Conservation (phyloP, 2,888 invertebrate species). For the Volucella inanis region DNA sequence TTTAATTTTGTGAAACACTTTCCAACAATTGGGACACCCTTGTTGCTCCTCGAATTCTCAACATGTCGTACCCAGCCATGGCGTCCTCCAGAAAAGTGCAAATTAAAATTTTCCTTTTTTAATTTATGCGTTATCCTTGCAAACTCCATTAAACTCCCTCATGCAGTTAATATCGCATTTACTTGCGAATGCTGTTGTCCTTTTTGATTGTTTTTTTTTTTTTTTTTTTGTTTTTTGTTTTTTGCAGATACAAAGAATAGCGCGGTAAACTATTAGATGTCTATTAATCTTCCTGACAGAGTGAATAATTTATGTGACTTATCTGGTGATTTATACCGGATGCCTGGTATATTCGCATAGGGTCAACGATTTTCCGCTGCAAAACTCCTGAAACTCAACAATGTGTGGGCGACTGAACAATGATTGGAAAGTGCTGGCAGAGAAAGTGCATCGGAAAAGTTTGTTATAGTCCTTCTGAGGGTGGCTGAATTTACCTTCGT, state of each 20-base stretch:
- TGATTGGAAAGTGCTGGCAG: background rate
- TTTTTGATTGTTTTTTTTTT: conserved; percentile 3
- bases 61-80: background rate
- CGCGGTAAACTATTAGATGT: conserved; percentile 49
- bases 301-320: conserved; percentile 71
- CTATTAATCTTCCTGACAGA: conserved; percentile 67
- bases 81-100: background rate
- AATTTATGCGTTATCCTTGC: conserved; percentile 17
- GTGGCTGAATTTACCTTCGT: conserved; percentile 36
- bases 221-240: conserved; percentile 4
- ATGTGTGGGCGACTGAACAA: conserved; percentile 10
- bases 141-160: conserved; percentile 36
- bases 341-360: conserved; percentile 2
- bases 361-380: conserved; percentile 17
- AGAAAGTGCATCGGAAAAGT: conserved; percentile 17
- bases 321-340: conserved; percentile 67
- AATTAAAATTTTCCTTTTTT: conserved; percentile 1
- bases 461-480: conserved; percentile 29
- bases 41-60: background rate
- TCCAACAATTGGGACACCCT: background rate
- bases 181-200: background rate
- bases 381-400: background rate
- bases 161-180: background rate
- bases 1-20: background rate
- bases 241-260: background rate